Evolutionary conservation across 1,140 invertebrate species (phyloP).

Genomic region (Tribolium madens): DNA sequence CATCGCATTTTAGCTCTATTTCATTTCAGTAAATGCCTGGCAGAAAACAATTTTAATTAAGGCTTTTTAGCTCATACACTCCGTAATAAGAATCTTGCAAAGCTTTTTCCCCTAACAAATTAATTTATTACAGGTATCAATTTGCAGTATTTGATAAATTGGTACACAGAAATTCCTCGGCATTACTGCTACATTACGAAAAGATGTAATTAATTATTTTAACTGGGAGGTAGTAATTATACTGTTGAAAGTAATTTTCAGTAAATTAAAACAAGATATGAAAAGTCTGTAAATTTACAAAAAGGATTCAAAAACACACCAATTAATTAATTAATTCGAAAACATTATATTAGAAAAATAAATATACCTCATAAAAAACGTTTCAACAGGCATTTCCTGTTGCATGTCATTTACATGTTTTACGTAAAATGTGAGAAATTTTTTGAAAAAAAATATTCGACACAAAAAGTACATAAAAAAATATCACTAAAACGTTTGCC

Average conservation of each 20-base stretch:
- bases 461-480: no score
- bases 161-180: not conserved
- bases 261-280: constrained; percentile 11
- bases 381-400: no score
- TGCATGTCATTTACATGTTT: no score
- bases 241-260: constrained; percentile 24
- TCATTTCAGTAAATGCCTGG: not conserved
- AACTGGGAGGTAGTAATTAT: not conserved
- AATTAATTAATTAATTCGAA: not conserved
- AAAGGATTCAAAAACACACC: not conserved
- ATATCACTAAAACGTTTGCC: no score
- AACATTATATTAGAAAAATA: no score
- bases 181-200: not conserved
- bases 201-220: constrained; percentile 13
- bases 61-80: not conserved
- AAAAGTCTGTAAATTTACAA: not conserved
- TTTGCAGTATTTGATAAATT: constrained; percentile 34
- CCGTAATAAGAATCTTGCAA: not conserved
- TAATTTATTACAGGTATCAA: constrained; percentile 26
- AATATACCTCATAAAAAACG: no score
- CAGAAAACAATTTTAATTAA: constrained; percentile 2
- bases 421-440: no score
- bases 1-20: no score
- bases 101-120: not conserved
- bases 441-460: no score